These are phyloP conservation scores for Argyra leucocephala DNA, from an alignment of 2,888 invertebrate species.

Conservation along the genomic window DNA sequence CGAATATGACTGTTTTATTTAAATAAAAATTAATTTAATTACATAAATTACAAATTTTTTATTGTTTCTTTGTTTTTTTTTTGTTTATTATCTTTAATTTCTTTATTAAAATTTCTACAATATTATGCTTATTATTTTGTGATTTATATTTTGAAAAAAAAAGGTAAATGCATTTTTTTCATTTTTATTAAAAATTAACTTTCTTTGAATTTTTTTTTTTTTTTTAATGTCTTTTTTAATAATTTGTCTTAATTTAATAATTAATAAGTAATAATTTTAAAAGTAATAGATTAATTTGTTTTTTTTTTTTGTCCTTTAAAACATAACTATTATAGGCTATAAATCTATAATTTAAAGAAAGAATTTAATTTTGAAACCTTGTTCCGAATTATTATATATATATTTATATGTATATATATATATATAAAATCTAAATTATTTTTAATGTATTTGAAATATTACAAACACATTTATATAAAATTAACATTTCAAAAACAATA, in stretches of 20 bases:
- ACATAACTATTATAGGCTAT: background rate
- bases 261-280: background rate
- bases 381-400: background rate
- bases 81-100: background rate
- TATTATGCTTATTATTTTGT: background rate
- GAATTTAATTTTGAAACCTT: background rate
- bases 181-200: background rate
- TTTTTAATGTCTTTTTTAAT: background rate
- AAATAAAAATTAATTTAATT: background rate
- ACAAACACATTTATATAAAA: background rate
- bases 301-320: too few species aligned
- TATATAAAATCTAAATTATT: background rate
- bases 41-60: background rate
- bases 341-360: background rate
- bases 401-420: too few species aligned
- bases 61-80: background rate
- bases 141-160: background rate
- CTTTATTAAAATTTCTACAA: background rate
- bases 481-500: background rate
- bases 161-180: constrained; percentile 5
- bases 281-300: background rate
- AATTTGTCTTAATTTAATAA: background rate
- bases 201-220: background rate
- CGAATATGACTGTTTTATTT: background rate
- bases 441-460: background rate